phyloP scores from a whole-genome alignment of 2,888 invertebrate species.

The Caenorhabditis macrosperma region DNA sequence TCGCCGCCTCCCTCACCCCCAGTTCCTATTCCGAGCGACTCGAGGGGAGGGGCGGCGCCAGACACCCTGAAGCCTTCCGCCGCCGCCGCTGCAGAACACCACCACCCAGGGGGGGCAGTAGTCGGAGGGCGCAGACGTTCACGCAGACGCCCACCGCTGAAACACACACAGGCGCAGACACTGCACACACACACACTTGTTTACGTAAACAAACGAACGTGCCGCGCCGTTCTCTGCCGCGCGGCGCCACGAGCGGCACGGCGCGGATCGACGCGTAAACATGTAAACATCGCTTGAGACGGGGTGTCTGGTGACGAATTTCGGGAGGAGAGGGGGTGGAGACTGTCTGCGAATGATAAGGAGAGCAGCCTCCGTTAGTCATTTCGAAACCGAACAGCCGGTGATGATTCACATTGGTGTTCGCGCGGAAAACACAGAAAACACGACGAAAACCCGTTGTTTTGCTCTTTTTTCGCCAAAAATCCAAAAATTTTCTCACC shows the following conservation, averaged over 20 bases:
- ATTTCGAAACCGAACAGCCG: too few species aligned
- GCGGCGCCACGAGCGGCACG: slow-evolving; percentile 38
- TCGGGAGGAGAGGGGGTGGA: too few species aligned
- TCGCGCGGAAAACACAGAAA: too few species aligned
- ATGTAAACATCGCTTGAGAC: slow-evolving; percentile 9
- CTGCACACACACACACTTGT: slow-evolving; percentile 15
- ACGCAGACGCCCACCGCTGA: slow-evolving; percentile 15
- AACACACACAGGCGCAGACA: background rate
- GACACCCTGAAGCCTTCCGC: too few species aligned
- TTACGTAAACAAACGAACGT: slow-evolving; percentile 56
- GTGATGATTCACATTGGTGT: too few species aligned
- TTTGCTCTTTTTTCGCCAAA: too few species aligned
- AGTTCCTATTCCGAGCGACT: slow-evolving; percentile 12
- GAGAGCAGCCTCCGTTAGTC: too few species aligned
- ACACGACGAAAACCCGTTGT: too few species aligned
- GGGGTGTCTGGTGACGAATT: background rate
- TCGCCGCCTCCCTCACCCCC: slow-evolving; percentile 22
- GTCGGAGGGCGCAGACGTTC: slow-evolving; percentile 24
- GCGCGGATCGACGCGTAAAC: too few species aligned
- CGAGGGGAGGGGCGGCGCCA: slow-evolving; percentile 36
- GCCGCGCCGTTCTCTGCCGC: slow-evolving; percentile 48
- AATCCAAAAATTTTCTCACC: too few species aligned
- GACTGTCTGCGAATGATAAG: too few species aligned
- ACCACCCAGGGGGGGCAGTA: background rate
- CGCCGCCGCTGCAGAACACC: background rate